Evolutionary conservation across 2,113 vertebrate species (phyloP).

Genomic region (Narcine bancroftii): DNA sequence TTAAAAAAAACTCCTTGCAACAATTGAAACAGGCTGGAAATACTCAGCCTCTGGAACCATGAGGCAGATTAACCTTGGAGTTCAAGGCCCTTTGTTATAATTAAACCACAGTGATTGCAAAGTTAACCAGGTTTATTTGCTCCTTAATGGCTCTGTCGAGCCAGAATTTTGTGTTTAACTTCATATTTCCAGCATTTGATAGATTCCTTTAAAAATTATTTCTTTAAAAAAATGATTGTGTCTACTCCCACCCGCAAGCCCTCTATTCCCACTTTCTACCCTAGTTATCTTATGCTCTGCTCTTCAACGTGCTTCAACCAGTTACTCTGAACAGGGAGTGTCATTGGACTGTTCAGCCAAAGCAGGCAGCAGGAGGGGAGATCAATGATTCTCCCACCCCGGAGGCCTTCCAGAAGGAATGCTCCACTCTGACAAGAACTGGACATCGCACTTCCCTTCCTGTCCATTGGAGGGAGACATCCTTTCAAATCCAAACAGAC

Average conservation of each 20-base stretch:
- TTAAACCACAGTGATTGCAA: not conserved
- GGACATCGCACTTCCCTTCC: not conserved
- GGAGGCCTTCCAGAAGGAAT: not conserved
- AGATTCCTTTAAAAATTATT: not conserved
- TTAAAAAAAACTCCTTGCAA: not conserved
- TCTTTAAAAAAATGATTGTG: not conserved
- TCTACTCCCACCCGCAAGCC: not conserved
- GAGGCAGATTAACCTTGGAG: not conserved
- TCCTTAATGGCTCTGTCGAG: not conserved
- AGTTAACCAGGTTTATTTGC: not conserved
- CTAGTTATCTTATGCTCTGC: not conserved
- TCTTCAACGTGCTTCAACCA: not conserved
- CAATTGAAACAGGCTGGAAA: not conserved
- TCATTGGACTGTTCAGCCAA: not conserved
- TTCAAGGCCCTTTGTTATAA: not conserved
- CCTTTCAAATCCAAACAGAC: not conserved
- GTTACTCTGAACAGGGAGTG: not conserved
- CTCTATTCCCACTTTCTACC: not conserved
- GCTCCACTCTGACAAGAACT: not conserved
- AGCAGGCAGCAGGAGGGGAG: not conserved
- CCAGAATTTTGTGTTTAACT: not conserved
- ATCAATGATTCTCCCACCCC: not conserved
- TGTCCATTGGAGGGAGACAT: not conserved
- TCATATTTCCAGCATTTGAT: not conserved
- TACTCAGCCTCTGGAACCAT: not conserved